Base-by-base conservation (phyloP, 1,140 invertebrate genomes). In the Helicoverpa zea region DNA sequence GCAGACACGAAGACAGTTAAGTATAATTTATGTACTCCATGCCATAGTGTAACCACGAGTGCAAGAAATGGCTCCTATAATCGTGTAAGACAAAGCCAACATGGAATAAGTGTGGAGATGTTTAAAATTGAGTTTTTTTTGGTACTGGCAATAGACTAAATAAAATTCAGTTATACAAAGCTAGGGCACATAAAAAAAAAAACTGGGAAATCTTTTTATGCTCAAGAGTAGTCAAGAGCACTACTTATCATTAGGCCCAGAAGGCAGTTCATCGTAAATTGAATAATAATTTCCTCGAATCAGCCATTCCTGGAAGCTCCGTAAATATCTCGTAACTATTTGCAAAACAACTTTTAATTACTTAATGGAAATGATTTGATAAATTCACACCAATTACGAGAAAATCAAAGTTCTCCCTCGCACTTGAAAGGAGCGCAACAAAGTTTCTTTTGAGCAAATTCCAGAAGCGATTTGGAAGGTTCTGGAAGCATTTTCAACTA, bases 381-480 rank as follows among this genome's bases (percentile, higher is more conserved):
- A 23, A 70, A 30, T 61, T 61, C 23, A 23, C 72, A 75, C 35
- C 73, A 75, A 75, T 75, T 75, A 49, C 13, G 23, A 61, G 14
- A 29, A 43, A 49, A 43, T 47, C 54, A 18, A 59, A 75, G 43
- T 74, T 74, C 59, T 5, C 16, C 16, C 14, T 16, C 14, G n/a
- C 2, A 23, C 7, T 43, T 64, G 18, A 30, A 14, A 61, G 18
- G 11, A 16, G 58, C 70, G 54, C 70, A 68, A 74, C 4, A 47
- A 75, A 61, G 35, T 75, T 75, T 75, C 73, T 59, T 61, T 47
- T 61, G 73, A 47, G n/a, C 3, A 73, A 73, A 75, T 75, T 75
- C 43, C 72, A 23, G 47, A 9, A 61, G 10, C 30, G 47, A 68
- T 68, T 70, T 73, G 4, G 52, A 13, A 75, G 56, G 13, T 61